Evolutionary conservation across 2,888 invertebrate species (phyloP), one percentile per base, ranked within the genome.

Genomic region (Herminia tarsipennalis): DNA sequence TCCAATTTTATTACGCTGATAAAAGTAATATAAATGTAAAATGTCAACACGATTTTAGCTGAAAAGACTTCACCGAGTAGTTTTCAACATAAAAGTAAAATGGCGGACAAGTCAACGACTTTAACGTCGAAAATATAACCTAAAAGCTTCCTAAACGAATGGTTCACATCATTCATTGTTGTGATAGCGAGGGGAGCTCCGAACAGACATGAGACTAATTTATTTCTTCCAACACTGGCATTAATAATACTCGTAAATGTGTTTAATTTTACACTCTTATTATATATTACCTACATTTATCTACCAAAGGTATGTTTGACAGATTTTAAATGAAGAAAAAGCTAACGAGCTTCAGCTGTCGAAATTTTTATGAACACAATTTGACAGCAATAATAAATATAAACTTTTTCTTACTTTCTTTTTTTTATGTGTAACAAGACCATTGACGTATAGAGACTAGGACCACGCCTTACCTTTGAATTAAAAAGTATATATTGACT

Each of bases 151-250:
- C 28, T 65, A 63, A 71, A 76, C 76, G 78, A 76, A 77, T 81
- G 76, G 75, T 65, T 58, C 68, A 62, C 72, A 81, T 83, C 73
- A 62, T 39, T 83, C 81, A 78, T 74, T 76, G 81, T 75, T 76
- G 80, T 79, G 76, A 66, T 41, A 39, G 34, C 16, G 56, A 47
- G 64, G 62, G 61, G 55, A 55, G 45, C 32, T 21, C 22, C 36
- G 34, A 30, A 38, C 47, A 40, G 53, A 45, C 53, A 47, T 34
- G 36, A 38, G 41, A 49, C 62, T 66, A 59, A 60, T 66, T 62
- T 52, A 52, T 28, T 54, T 45, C 21, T 30, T 48, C 36, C 49
- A 34, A 22, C 14, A 43, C 12, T 50, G 45, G 36, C n/a, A n/a
- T n/a, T n/a, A n/a, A n/a, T n/a, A n/a, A n/a, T 21, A 33, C 21